These are phyloP conservation scores for Dimorphilus gyrociliatus DNA, from an alignment of 2,888 invertebrate genomes.

Conservation along the genomic window DNA sequence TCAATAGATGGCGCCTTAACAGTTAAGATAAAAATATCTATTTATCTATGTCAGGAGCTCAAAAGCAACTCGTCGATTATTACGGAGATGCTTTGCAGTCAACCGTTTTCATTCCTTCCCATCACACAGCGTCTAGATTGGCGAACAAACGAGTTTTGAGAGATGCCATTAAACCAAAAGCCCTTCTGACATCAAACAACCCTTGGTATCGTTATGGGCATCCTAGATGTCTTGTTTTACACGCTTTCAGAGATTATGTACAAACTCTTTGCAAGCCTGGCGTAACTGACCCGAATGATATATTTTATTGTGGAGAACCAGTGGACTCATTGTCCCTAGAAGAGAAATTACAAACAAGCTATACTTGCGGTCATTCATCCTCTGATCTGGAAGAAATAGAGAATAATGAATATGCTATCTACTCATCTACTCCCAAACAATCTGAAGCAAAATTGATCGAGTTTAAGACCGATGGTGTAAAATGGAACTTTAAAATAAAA, in stretches of 20 bases:
- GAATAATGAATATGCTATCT: slow-evolving; percentile 9
- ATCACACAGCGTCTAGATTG: slow-evolving; percentile 9
- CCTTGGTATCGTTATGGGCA: slow-evolving; percentile 7
- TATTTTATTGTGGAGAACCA: slow-evolving; percentile 7
- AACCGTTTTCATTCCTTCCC: slow-evolving; percentile 8
- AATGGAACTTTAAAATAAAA: slow-evolving; percentile 3
- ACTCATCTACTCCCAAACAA: slow-evolving; percentile 5
- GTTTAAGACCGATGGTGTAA: slow-evolving; percentile 2
- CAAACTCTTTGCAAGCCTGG: slow-evolving; percentile 6
- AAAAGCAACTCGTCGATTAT: slow-evolving; percentile 7
- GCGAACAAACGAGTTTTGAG: slow-evolving; percentile 9
- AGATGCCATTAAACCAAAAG: slow-evolving; percentile 6
- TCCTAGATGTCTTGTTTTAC: slow-evolving; percentile 8
- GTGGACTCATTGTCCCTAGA: background rate
- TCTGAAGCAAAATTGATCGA: slow-evolving; percentile 4
- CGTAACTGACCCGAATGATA: slow-evolving; percentile 2
- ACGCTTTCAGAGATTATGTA: slow-evolving; percentile 4
- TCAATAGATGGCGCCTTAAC: background rate
- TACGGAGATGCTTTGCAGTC: slow-evolving; percentile 7
- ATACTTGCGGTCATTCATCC: background rate
- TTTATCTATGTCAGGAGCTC: background rate
- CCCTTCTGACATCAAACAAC: slow-evolving; percentile 8
- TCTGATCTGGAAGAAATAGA: background rate
- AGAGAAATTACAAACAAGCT: slow-evolving; percentile 4
- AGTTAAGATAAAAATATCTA: background rate